Conservation (phyloP, 2,797 vertebrate genomes). For the Chaetophractus vellerosus region DNA sequence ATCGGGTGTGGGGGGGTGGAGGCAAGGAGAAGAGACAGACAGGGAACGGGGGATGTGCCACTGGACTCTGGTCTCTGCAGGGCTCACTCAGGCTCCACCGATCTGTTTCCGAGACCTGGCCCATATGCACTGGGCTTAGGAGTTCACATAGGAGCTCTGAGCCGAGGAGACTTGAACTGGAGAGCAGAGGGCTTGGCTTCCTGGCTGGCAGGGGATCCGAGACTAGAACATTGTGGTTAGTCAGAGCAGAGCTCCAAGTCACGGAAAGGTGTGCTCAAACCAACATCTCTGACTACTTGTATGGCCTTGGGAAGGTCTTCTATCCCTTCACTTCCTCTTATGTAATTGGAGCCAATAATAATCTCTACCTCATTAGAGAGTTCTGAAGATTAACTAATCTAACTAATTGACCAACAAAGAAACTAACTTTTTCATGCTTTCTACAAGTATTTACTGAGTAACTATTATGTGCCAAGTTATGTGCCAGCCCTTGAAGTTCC, state of each 20-base stretch:
- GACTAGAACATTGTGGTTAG: too few relatives aligned
- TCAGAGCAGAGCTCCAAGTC: neutral
- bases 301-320: neutral
- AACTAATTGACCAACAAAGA: neutral
- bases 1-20: too few relatives aligned
- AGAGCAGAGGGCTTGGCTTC: neutral
- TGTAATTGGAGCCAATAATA: fast-evolving
- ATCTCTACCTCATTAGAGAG: neutral
- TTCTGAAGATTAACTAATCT: neutral
- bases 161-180: neutral
- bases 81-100: neutral
- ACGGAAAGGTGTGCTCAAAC: neutral
- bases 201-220: neutral
- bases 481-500: neutral
- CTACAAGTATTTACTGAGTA: neutral
- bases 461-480: neutral
- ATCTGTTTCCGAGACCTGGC: neutral
- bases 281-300: neutral
- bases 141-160: neutral
- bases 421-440: neutral
- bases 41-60: fast-evolving
- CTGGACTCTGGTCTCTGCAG: fast-evolving
- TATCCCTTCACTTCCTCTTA: neutral
- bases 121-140: neutral
- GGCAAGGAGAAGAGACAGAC: too few relatives aligned